A percentile compares a stretch with the other conserved stretches of the same genome.
These are phyloP conservation scores for Neofelis nebulosa DNA, from an alignment of 2,113 vertebrate species.

Conservation along the genomic window DNA sequence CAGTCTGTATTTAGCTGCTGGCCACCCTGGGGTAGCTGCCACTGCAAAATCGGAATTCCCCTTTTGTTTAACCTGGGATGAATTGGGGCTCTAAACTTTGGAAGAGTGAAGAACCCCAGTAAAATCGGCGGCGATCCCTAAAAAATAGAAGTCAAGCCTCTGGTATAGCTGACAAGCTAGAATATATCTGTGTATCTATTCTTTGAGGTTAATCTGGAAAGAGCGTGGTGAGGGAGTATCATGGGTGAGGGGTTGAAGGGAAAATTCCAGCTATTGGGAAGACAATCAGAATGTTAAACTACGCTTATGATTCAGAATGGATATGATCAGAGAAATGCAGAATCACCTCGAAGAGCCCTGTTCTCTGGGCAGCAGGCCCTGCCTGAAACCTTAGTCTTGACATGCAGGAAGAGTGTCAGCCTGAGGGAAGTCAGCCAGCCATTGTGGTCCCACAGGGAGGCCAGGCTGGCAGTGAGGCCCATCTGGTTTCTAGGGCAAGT, in stretches of 20 bases:
- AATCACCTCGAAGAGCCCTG: constrained; percentile 17
- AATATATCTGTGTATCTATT: not conserved
- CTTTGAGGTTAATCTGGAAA: not conserved
- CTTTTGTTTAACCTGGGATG: not conserved
- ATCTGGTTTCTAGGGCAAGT: not conserved
- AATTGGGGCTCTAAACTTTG: not conserved
- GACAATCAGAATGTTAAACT: not conserved
- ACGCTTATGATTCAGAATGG: not conserved
- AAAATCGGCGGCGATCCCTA: not conserved
- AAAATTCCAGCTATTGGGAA: not conserved
- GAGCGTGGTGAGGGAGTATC: no score
- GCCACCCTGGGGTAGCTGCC: not conserved
- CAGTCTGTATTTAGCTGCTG: not conserved
- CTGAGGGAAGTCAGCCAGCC: not conserved
- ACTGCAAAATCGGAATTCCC: not conserved
- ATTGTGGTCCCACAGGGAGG: not conserved
- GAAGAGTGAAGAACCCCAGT: not conserved
- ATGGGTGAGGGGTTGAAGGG: not conserved
- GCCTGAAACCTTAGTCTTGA: not conserved
- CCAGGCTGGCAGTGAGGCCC: not conserved
- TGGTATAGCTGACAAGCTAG: not conserved
- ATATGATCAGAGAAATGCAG: constrained; percentile 3
- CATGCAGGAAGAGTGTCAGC: not conserved
- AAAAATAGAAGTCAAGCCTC: not conserved
- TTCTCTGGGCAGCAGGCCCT: not conserved